Evolutionary conservation across 2,888 invertebrate species (phyloP), one percentile per base, ranked within the genome.

Genomic region (Ormyrus nitidulus): DNA sequence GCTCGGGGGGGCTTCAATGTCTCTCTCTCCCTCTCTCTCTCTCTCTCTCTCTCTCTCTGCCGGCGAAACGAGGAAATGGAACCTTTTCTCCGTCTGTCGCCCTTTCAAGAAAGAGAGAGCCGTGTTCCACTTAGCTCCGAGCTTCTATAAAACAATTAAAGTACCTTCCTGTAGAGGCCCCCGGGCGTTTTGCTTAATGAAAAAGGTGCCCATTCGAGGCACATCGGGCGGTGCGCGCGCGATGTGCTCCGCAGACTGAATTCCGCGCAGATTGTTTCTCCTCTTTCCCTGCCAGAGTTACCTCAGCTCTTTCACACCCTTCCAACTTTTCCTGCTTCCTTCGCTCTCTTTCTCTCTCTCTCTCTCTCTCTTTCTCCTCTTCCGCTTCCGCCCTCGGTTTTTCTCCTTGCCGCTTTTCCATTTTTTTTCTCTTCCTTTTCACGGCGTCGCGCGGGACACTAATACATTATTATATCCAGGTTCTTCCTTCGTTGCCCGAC

Each of bases 131-230:
- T 81, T 77, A 80, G 77, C 73, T 77, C 11, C 49, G 56, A 54
- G 74, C 74, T 68, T 77, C 74, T 70, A 72, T 80, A 73, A 81
- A 81, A 81, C 77, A 81, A 81, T 81, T 81, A 81, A 81, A 81
- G 74, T 80, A 77, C 73, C 69, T 77, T 81, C 51, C 70, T 49
- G 34, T 19, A 58, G 54, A 8, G 59, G 48, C 46, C 76, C 80
- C 54, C n/a, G 74, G 70, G 81, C 77, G 64, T 77, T 81, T 77
- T 81, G 70, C 81, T 70, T 81, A 77, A 81, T 81, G 81, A 81
- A 77, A 81, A 77, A 81, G 81, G 74, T 76, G 73, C 77, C 77
- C 70, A 70, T 77, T 77, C 62, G 77, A 72, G 74, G 66, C 65
- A 59, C 58, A 62, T 62, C 71, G 64, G 74, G 66, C 65, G 53